Evolutionary conservation across 2,113 vertebrate genomes (phyloP).

Genomic region (Lagopus leucura): DNA sequence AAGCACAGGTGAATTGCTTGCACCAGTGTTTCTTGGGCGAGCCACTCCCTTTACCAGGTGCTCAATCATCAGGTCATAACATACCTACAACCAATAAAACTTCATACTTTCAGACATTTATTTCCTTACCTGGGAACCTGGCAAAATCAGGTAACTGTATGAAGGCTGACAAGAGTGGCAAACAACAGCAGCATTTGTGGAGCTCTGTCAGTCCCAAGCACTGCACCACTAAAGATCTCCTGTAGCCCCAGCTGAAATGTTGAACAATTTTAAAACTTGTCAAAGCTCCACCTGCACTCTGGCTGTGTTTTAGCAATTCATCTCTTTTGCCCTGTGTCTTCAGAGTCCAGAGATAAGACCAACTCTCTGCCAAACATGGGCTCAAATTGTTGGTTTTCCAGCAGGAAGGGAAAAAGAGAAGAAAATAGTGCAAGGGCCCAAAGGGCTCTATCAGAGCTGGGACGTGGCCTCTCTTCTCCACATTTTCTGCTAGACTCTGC

Average conservation of each 20-base stretch:
- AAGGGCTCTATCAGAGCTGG: not conserved
- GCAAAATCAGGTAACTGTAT: not conserved
- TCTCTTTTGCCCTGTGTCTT: not conserved
- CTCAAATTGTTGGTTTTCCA: not conserved
- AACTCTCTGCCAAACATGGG: not conserved
- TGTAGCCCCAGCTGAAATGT: not conserved
- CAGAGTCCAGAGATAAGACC: not conserved
- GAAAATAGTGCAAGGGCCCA: not conserved
- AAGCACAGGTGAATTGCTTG: too few relatives aligned
- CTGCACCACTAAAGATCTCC: not conserved
- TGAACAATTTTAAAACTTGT: not conserved
- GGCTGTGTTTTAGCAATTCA: not conserved
- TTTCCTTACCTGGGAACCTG: not conserved
- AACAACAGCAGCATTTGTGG: not conserved
- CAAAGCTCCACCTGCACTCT: not conserved
- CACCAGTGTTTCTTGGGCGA: too few relatives aligned
- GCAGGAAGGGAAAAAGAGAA: not conserved
- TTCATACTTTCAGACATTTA: not conserved
- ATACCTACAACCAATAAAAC: not conserved
- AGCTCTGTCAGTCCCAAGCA: not conserved
- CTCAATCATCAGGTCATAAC: too few relatives aligned
- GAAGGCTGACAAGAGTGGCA: not conserved
- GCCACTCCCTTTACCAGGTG: too few relatives aligned
- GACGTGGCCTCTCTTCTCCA: fast-evolving
- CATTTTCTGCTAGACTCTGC: not conserved